Evolutionary conservation across 2,888 invertebrate genomes (phyloP).

Genomic region (Limnephilus auricula): DNA sequence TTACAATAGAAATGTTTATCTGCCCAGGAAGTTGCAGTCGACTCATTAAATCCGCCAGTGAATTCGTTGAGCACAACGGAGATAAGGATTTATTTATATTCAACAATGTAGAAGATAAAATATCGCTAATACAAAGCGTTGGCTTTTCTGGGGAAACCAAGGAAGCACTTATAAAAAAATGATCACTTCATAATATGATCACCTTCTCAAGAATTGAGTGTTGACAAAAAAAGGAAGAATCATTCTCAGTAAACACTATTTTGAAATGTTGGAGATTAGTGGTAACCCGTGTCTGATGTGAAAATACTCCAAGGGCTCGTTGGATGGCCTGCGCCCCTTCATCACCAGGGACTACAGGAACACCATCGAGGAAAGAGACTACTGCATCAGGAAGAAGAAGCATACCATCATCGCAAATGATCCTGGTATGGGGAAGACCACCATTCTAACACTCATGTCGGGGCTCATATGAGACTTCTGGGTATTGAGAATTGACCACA

Average conservation of each 20-base stretch:
- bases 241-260: neutral
- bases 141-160: neutral
- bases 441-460: neutral
- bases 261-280: neutral
- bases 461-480: neutral
- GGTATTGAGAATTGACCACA: neutral
- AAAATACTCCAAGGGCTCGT: neutral
- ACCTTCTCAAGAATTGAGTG: neutral
- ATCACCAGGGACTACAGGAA: neutral
- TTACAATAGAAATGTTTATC: neutral
- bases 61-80: neutral
- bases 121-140: neutral
- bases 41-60: too few relatives aligned
- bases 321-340: neutral
- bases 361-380: neutral
- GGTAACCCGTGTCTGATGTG: neutral
- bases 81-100: neutral
- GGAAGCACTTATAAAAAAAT: neutral
- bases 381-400: neutral
- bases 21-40: neutral
- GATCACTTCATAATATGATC: neutral
- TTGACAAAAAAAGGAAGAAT: neutral
- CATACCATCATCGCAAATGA: neutral
- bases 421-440: constrained; percentile 1
- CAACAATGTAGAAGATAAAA: neutral